These are phyloP conservation scores for Australoheros facetus DNA, from an alignment of 2,797 vertebrate species.

Conservation along the genomic window DNA sequence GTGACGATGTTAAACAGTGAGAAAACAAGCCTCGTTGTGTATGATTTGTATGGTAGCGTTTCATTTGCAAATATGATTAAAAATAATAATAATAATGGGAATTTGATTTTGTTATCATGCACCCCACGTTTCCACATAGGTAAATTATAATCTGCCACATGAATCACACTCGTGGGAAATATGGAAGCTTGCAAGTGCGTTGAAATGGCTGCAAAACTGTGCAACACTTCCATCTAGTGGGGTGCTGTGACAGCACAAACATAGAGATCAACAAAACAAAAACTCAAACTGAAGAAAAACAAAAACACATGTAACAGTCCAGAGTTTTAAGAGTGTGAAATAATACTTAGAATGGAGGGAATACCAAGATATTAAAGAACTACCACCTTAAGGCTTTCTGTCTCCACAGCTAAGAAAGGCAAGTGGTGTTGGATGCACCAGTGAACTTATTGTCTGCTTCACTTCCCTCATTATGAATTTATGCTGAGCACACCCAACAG, in stretches of 20 bases:
- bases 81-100: not conserved
- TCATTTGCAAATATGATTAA: not conserved
- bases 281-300: not conserved
- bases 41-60: not conserved
- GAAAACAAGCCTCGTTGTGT: not conserved
- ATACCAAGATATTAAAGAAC: not conserved
- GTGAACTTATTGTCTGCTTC: slow-evolving; percentile 59
- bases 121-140: not conserved
- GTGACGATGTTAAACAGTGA: not conserved
- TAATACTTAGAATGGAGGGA: accelerated
- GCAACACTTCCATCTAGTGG: slow-evolving; percentile 66
- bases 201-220: slow-evolving; percentile 20
- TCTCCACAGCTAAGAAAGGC: slow-evolving; percentile 24
- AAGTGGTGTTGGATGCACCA: slow-evolving; percentile 35
- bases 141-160: not conserved
- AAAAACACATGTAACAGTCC: not conserved
- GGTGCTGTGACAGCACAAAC: not conserved
- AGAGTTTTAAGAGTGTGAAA: not conserved
- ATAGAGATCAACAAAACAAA: not conserved
- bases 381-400: not conserved
- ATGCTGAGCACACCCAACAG: slow-evolving; percentile 26
- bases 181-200: not conserved
- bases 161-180: not conserved
- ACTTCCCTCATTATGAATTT: slow-evolving; percentile 48
- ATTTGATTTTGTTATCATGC: not conserved